phyloP scores from a whole-genome alignment of 1,140 invertebrate species.

The Drosophila tani region DNA sequence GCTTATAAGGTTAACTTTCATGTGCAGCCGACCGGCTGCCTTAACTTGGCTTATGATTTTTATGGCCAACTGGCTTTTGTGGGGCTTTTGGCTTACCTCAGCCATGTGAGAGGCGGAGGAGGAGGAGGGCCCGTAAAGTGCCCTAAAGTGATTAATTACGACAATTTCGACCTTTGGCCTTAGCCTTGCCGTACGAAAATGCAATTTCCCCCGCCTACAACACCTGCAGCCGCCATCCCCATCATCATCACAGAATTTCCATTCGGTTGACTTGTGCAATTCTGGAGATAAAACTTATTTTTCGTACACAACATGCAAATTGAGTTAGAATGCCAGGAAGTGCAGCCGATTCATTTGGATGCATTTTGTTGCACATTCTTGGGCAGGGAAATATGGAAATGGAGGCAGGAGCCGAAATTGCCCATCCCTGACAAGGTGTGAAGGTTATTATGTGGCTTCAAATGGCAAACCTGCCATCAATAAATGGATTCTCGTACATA shows the following conservation, averaged over 20 bases:
- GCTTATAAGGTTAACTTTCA: conserved; percentile 51
- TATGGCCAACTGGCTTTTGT: conserved; percentile 28
- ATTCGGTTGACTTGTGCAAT: conserved; percentile 11
- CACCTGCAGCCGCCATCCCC: neutral
- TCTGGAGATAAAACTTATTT: conserved; percentile 18
- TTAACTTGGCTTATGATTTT: conserved; percentile 43
- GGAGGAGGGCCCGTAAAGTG: too few species aligned
- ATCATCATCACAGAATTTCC: conserved; percentile 13
- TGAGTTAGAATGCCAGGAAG: conserved; percentile 11
- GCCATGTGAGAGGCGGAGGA: conserved; percentile 5
- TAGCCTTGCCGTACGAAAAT: conserved; percentile 9
- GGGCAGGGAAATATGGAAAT: too few species aligned
- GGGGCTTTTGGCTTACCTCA: conserved; percentile 9
- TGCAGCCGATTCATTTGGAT: conserved; percentile 6
- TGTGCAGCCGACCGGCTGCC: conserved; percentile 17
- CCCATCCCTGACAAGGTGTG: neutral
- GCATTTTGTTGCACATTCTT: conserved; percentile 26
- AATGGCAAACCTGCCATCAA: neutral
- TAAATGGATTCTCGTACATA: conserved; percentile 5
- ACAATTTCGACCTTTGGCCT: conserved; percentile 26
- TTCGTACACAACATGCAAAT: conserved; percentile 34
- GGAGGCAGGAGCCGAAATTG: neutral
- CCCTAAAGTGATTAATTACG: conserved; percentile 64
- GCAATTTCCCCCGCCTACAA: conserved; percentile 13
- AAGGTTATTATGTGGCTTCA: conserved; percentile 3